Evolutionary conservation across 1,140 invertebrate species (phyloP).

Genomic region (Diuraphis noxia): DNA sequence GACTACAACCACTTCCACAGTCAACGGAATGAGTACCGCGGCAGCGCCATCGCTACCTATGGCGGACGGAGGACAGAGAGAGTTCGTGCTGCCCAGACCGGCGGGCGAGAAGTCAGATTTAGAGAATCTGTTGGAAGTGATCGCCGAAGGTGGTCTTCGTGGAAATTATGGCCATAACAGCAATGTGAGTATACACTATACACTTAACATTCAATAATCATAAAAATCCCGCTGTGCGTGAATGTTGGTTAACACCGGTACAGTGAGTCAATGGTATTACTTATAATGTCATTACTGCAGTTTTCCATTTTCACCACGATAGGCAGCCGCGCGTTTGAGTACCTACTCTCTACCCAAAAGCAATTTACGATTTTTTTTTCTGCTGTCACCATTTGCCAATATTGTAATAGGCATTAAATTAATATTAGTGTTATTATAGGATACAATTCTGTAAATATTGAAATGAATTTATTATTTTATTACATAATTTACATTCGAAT

Average conservation of each 20-base stretch:
- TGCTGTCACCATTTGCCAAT: background rate
- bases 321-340: background rate
- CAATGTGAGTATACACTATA: constrained; percentile 25
- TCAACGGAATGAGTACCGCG: background rate
- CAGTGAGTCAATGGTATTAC: too few relatives aligned
- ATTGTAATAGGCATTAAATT: background rate
- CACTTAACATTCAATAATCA: background rate
- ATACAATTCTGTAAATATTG: background rate
- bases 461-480: too few relatives aligned
- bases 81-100: constrained; percentile 33
- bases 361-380: background rate
- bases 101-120: constrained; percentile 20
- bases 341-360: background rate
- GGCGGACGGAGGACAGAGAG: constrained; percentile 42
- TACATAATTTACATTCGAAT: too few relatives aligned
- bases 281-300: background rate
- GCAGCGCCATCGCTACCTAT: background rate
- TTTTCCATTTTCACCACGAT: background rate
- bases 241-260: background rate
- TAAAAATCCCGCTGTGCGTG: background rate
- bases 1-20: background rate
- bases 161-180: background rate
- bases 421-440: background rate
- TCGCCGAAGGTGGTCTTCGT: constrained; percentile 19
- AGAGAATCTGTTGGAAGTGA: constrained; percentile 19